Evolutionary conservation across 92 coral and sea anemone genomes (phyloP), one percentile per base, ranked within the genome.

Genomic region (Bergia puertoricense): DNA sequence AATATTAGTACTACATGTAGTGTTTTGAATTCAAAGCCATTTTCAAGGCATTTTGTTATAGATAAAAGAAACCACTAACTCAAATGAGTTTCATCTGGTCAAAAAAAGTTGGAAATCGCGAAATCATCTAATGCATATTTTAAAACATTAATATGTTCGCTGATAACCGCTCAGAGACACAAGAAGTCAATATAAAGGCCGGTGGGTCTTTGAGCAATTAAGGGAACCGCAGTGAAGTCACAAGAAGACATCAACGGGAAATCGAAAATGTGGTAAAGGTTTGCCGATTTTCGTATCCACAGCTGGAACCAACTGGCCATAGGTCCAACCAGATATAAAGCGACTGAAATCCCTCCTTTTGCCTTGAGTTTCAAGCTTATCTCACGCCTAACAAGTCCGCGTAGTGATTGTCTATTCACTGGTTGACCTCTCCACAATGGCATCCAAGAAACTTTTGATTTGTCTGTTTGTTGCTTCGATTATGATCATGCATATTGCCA

Each of bases 391-490:
- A 74, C 46, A 74, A 74, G 50, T 74, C 22, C 4, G 38, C 41
- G 20, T 5, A 16, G 45, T 18, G 7, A 13, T 74, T 39, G 43
- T 5, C 20, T 14, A 4, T 74, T 37, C 14, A 11, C 8, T 38
- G 16, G 14, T 16, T 36, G 4, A 50, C 8, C 66, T 40, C 67
- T 50, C 42, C 66, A 51, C 65, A 7, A 79, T 79, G 83, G 83
- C 83, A 36, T 79, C 83, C 36, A 37, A 30, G 83, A 79, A 79
- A 16, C 7, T 79, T 20, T 30, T 79, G 69, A 48, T 79, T 41
- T 79, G 83, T 79, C 69, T 79, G 46, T 57, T 79, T 54, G 69
- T 79, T 13, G 67, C 67, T 4, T 48, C 83, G 36, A 57, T 79
- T 39, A 45, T 79, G 83, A 8, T 57, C 22, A 48, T 79, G 39